Evolutionary conservation across 53 echinoderm and acorn worm species (phyloP).

Genomic region (Zoroaster sp.): DNA sequence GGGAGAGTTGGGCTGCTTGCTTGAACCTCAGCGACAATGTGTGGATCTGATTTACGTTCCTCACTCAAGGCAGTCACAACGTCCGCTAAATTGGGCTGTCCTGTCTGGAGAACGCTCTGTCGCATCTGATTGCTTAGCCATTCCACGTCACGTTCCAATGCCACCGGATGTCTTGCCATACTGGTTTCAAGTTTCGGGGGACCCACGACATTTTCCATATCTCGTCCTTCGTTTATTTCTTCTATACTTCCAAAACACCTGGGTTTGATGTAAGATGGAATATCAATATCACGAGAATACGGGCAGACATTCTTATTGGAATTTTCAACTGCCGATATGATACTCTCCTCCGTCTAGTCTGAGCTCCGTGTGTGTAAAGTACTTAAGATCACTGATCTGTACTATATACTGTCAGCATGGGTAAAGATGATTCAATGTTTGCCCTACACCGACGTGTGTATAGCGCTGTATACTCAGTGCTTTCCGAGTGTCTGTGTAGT

Average conservation of each 20-base stretch:
- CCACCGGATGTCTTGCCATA: neutral
- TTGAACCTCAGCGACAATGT: neutral
- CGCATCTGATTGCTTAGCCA: conserved; percentile 35
- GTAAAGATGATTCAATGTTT: too few species aligned
- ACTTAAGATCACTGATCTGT: too few species aligned
- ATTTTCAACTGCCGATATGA: conserved; percentile 1
- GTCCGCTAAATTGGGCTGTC: neutral
- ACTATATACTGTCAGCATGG: too few species aligned
- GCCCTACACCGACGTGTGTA: too few species aligned
- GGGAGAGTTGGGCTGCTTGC: neutral
- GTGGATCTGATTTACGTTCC: neutral
- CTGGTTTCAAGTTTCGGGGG: neutral
- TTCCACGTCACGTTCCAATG: neutral
- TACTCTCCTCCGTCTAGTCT: neutral
- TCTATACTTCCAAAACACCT: neutral
- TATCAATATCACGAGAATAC: neutral
- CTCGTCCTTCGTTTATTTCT: neutral
- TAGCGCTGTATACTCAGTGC: too few species aligned
- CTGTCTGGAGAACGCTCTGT: neutral
- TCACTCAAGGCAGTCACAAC: neutral
- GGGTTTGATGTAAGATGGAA: conserved; percentile 26
- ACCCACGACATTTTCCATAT: neutral
- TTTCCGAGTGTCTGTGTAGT: too few species aligned
- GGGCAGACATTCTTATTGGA: neutral
- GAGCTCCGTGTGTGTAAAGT: too few species aligned